These are phyloP conservation scores for Colletes latitarsis DNA, from an alignment of 1,140 invertebrate genomes.

Conservation along the genomic window DNA sequence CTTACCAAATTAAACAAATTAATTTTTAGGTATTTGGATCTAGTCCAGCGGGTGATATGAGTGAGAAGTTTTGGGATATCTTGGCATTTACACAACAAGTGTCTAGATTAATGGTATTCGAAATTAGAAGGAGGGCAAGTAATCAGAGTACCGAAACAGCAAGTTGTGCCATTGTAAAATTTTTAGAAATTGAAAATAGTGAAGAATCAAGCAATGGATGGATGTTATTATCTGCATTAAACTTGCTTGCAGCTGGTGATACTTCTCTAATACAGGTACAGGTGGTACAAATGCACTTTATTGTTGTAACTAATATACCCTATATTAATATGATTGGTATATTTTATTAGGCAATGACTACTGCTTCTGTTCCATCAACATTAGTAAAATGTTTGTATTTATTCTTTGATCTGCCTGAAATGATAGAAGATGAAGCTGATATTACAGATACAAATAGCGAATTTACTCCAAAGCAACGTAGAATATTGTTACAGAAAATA, in stretches of 20 bases:
- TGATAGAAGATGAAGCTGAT: constrained; percentile 90
- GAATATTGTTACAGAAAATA: constrained; percentile 96
- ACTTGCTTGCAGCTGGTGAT: constrained; percentile 93
- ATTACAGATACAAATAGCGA: constrained; percentile 88
- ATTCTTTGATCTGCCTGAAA: constrained; percentile 98
- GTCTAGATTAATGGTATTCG: constrained; percentile 96
- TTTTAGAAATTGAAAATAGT: constrained; percentile 95
- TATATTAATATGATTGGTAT: constrained; percentile 10
- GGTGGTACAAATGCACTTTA: constrained; percentile 78
- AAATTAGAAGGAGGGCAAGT: constrained; percentile 95
- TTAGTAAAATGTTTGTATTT: constrained; percentile 99
- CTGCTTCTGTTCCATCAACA: constrained; percentile 96
- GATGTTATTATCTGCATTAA: constrained; percentile 96
- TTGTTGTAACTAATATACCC: not conserved
- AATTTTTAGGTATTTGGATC: constrained; percentile 92
- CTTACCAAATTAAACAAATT: not conserved
- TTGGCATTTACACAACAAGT: constrained; percentile 96
- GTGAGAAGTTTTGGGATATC: constrained; percentile 97
- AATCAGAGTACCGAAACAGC: constrained; percentile 98
- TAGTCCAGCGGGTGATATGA: constrained; percentile 94
- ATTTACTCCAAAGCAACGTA: constrained; percentile 94
- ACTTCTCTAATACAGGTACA: constrained; percentile 86
- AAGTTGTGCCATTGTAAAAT: constrained; percentile 97
- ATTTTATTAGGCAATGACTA: constrained; percentile 92
- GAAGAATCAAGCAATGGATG: constrained; percentile 97